Base-by-base conservation (phyloP, 2,113 vertebrate genomes). In the Corythornis vintsioides region DNA sequence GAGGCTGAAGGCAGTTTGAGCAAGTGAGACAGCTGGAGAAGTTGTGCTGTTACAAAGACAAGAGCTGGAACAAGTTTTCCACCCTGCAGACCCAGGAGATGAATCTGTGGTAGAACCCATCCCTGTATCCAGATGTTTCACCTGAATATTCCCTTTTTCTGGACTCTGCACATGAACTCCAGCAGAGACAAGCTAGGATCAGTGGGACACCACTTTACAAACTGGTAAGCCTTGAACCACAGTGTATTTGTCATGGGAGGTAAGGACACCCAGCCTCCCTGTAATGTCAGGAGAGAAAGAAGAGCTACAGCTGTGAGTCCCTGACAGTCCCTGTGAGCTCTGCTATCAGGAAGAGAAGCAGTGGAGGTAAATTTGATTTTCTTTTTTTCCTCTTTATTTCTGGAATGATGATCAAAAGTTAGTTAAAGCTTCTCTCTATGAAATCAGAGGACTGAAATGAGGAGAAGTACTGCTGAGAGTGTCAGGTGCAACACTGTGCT, bases 201-300 rank as follows among this genome's bases (percentile, higher is more conserved):
- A 0, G 31, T 83, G 53, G 50, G 59, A 88, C 59, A 50, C 16
- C 53, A 19, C 42, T 53, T 26, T 28, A 60, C 56, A 53, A 22
- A 52, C 47, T 13, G 86, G 64, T 78, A 81, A 92, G 63, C 57
- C 22, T 60, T 29, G 33, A 47, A 76, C 15, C 78, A 29, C 2
- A 0, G n/a, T 6, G 22, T 13, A 0, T 70, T 79, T 73, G 22
- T 57, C 18, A 13, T 14, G 26, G 24, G 40, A 8, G 24, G 1
- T 19, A 16, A 59, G 43, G 67, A 33, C 31, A 28, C 12, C 13
- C 25, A n/a, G 57, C 43, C 38, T 82, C 29, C 50, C 45, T 48
- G 22, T 1, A 7, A 21, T 67, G n/a, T 22, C 59, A 18, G 24
- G 38, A 55, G 16, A 5, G 25, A 17, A 45, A 35, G 21, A 45